Conservation (phyloP, 2,113 vertebrate genomes). For the Chaetura pelagica region DNA sequence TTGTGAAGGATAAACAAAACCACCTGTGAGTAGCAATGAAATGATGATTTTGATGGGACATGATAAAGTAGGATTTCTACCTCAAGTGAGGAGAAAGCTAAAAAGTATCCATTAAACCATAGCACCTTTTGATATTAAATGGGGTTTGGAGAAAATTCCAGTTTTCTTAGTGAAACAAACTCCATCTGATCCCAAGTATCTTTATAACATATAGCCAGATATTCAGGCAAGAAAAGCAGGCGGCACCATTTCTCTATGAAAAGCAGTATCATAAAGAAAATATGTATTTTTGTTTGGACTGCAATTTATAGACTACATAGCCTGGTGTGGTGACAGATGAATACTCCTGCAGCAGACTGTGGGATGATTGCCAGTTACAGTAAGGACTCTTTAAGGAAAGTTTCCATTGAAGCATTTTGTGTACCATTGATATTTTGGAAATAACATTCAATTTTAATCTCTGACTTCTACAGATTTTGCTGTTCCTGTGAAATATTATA, state of each 20-base stretch:
- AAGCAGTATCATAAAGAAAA: background rate
- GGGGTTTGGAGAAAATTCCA: background rate
- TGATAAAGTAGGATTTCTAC: background rate
- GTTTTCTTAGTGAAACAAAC: background rate
- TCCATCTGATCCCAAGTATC: background rate
- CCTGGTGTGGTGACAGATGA: background rate
- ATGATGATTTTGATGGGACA: background rate
- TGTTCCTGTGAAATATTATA: background rate
- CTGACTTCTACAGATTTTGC: conserved; percentile 12
- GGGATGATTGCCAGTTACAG: background rate
- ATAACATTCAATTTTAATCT: background rate
- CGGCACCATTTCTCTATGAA: background rate
- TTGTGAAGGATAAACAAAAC: background rate
- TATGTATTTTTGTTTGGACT: background rate
- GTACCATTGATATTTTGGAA: conserved; percentile 15
- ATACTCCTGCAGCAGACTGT: background rate
- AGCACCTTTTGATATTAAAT: background rate
- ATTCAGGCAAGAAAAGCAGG: background rate
- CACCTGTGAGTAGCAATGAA: background rate
- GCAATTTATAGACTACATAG: background rate
- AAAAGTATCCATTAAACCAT: background rate
- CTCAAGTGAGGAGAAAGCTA: background rate
- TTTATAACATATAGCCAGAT: background rate
- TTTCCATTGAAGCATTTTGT: conserved; percentile 48
- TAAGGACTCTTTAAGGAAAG: background rate